Conservation (phyloP, 2,888 invertebrate genomes). For the Calameuta filiformis region DNA sequence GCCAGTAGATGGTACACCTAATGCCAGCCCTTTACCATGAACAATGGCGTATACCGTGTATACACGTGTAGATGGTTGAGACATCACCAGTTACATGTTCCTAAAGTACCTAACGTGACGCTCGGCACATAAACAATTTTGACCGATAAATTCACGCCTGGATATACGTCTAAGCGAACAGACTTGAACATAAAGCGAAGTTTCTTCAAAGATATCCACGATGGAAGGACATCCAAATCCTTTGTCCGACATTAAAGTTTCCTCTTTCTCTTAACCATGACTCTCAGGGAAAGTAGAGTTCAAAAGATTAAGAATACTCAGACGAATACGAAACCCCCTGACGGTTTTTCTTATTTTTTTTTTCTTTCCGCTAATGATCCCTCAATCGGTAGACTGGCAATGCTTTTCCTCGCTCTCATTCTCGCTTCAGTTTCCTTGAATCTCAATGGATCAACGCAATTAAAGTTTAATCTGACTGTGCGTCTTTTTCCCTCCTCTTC, state of each 20-base stretch:
- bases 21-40: background rate
- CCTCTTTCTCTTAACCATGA: background rate
- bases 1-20: background rate
- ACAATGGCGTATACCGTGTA: background rate
- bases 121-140: background rate
- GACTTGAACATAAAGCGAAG: background rate
- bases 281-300: too few relatives aligned
- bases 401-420: constrained; percentile 9
- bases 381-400: background rate
- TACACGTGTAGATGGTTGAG: background rate
- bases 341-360: background rate
- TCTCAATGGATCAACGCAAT: constrained; percentile 45
- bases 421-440: constrained; percentile 26
- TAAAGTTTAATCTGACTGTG: constrained; percentile 39
- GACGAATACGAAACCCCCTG: background rate
- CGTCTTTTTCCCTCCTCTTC: constrained; percentile 22
- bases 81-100: background rate
- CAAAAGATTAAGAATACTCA: too few relatives aligned
- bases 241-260: background rate
- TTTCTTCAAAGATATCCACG: background rate
- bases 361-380: background rate
- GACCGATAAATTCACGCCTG: background rate
- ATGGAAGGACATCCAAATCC: background rate
- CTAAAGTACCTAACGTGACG: background rate
- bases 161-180: background rate